These are phyloP conservation scores for Myripristis murdjan DNA, from an alignment of 2,797 vertebrate species.

Conservation along the genomic window DNA sequence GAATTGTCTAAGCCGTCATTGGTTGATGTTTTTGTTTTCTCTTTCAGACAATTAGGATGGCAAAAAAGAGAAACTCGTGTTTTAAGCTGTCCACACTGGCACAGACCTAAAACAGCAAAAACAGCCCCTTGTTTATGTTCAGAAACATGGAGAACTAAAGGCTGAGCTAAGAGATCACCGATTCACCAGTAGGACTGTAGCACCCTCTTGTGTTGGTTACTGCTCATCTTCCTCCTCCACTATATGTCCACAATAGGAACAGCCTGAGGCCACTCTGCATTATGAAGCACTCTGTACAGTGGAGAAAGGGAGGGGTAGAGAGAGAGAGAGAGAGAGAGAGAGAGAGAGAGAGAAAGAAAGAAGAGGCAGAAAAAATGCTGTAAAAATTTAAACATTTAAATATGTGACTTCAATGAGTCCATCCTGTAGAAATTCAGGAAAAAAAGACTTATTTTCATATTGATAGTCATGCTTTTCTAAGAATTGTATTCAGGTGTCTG, in stretches of 20 bases:
- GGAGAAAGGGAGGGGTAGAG: not conserved
- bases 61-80: not conserved
- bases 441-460: no score
- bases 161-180: not conserved
- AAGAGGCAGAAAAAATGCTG: no score
- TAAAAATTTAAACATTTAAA: no score
- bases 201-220: constrained; percentile 75
- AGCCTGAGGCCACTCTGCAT: not conserved
- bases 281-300: not conserved
- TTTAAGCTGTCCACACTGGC: not conserved
- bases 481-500: no score
- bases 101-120: not conserved
- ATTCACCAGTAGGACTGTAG: constrained; percentile 44
- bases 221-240: not conserved
- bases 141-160: constrained; percentile 13
- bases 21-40: no score
- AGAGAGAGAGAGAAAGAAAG: no score
- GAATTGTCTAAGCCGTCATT: not conserved
- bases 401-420: no score
- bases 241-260: not conserved
- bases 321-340: not conserved
- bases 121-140: constrained; percentile 36
- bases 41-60: not conserved
- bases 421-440: no score
- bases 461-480: no score